These are phyloP conservation scores for Pseudorectes ferrugineus DNA, from an alignment of 2,113 vertebrate species.

Conservation along the genomic window DNA sequence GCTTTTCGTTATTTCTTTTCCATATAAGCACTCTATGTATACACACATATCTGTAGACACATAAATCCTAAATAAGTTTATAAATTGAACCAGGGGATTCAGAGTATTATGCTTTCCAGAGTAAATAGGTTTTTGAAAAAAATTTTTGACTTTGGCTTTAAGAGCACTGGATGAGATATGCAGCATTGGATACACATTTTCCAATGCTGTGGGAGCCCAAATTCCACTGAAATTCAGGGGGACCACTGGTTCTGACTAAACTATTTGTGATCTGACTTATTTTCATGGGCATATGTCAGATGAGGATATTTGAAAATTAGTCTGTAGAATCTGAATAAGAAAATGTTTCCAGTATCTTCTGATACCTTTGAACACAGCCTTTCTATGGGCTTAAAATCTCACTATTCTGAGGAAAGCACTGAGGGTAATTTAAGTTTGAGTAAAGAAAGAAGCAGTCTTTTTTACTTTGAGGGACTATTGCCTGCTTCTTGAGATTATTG, in stretches of 20 bases:
- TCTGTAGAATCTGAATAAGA: neutral
- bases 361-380: neutral
- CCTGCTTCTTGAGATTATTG: slow-evolving; percentile 31
- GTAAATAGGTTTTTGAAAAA: neutral
- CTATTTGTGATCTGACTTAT: neutral
- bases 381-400: neutral
- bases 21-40: neutral
- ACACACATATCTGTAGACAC: neutral
- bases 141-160: neutral
- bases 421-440: neutral
- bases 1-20: neutral
- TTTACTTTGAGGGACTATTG: slow-evolving; percentile 4
- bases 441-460: neutral
- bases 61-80: neutral
- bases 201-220: neutral
- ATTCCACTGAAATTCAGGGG: neutral
- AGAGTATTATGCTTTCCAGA: neutral
- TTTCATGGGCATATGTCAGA: neutral
- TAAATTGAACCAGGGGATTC: neutral
- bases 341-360: neutral
- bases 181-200: neutral
- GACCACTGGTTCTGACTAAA: neutral
- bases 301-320: neutral
- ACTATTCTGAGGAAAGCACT: neutral
- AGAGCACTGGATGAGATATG: neutral